Evolutionary conservation across 2,797 vertebrate genomes (phyloP).

Genomic region (Artibeus lituratus): DNA sequence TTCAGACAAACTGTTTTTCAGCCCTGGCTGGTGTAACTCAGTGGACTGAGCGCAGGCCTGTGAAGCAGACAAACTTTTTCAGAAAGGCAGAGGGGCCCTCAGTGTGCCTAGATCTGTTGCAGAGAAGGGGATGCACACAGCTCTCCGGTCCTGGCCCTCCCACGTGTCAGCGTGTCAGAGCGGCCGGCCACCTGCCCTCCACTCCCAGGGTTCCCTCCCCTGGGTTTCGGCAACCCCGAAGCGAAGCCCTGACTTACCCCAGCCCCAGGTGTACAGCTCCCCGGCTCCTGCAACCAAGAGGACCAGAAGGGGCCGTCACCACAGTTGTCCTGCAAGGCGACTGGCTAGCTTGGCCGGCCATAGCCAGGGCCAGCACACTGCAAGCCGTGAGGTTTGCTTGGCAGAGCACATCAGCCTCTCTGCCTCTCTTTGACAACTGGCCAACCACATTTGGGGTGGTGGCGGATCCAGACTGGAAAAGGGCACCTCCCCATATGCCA

Average conservation of each 20-base stretch:
- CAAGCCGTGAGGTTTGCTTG: too few relatives aligned
- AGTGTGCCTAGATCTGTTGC: neutral
- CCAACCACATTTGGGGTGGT: neutral
- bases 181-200: neutral
- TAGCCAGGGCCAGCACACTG: neutral
- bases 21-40: too few relatives aligned
- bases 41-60: too few relatives aligned
- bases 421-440: neutral
- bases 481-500: neutral
- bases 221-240: neutral
- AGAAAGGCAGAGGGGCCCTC: neutral
- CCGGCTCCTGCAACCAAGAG: constrained; percentile 84
- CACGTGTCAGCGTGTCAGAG: neutral
- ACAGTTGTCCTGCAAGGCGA: neutral
- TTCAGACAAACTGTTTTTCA: neutral
- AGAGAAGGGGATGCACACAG: fast-evolving
- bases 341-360: neutral
- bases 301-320: neutral
- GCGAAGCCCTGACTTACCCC: constrained; percentile 87
- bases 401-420: neutral
- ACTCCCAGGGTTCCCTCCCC: neutral
- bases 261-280: constrained; percentile 96
- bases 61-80: too few relatives aligned
- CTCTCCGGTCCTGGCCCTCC: neutral
- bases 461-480: neutral